Evolutionary conservation across 2,888 invertebrate genomes (phyloP).

Genomic region (Xanthia icteritia): DNA sequence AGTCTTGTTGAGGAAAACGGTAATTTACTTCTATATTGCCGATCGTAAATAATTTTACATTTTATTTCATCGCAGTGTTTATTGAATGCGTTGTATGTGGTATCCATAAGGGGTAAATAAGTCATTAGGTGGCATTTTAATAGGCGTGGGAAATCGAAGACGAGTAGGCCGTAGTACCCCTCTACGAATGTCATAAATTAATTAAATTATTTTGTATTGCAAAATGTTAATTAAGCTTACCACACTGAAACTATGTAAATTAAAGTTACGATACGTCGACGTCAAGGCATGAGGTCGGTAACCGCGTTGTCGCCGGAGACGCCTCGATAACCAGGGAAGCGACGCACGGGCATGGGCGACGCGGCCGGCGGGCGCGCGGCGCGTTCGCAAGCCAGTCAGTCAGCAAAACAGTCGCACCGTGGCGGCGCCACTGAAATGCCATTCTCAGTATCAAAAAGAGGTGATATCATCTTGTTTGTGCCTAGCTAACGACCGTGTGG

Average conservation of each 20-base stretch:
- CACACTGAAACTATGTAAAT: constrained; percentile 78
- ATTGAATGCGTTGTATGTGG: constrained; percentile 21
- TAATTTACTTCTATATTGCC: constrained; percentile 49
- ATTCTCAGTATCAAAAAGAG: constrained; percentile 10
- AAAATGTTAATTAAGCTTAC: constrained; percentile 71
- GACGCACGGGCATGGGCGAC: constrained; percentile 63
- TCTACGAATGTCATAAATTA: constrained; percentile 68
- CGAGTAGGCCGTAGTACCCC: constrained; percentile 42
- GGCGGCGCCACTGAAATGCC: constrained; percentile 3
- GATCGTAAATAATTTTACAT: constrained; percentile 46
- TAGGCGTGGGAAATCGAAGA: constrained; percentile 57
- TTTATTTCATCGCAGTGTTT: constrained; percentile 27
- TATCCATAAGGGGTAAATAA: constrained; percentile 13
- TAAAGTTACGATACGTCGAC: constrained; percentile 74
- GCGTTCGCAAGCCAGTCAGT: constrained; percentile 44
- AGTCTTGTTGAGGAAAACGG: constrained; percentile 62
- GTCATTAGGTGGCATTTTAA: constrained; percentile 41
- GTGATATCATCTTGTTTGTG: constrained; percentile 14
- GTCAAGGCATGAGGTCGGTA: constrained; percentile 81
- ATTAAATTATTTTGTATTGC: constrained; percentile 70
- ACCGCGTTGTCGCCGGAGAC: constrained; percentile 82
- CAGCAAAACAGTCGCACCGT: constrained; percentile 35
- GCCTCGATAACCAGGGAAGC: constrained; percentile 75
- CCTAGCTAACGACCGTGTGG: constrained; percentile 5
- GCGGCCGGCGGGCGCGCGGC: constrained; percentile 6